Base-by-base conservation (phyloP, 2,113 vertebrate species). In the Dasyornis broadbenti region DNA sequence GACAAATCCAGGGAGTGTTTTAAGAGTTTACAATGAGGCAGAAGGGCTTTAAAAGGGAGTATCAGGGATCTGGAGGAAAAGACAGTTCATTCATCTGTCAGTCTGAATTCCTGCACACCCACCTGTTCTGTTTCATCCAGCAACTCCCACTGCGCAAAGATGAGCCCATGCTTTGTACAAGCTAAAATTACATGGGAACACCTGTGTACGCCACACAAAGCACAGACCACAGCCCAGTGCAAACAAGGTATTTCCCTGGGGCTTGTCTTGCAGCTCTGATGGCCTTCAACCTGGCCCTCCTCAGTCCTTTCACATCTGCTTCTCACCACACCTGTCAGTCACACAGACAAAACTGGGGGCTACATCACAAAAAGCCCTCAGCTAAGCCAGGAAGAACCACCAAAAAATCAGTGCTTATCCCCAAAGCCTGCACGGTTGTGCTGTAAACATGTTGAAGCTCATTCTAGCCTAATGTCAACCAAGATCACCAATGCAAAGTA, bases 151-250 rank as follows among this genome's bases (percentile, higher is more conserved):
- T 45, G 71, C 24, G 47, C 40, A 88, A 90, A 81, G 56, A 94
- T 39, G 23, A 96, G 31, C 16, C 75, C 33, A 3, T 63, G 69
- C 59, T 95, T 86, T 86, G 47, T 56, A 89, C 13, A 1, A 88
- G 90, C 88, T 96, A 94, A 81, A 94, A 84, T 96, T 94, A 97
- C 89, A 92, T 45, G 40, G 60, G 35, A 88, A 63, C 93, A 95
- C 76, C 92, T 95, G 93, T 3, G n/a, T 60, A 82, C 1, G 53
- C 92, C 92, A 96, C 79, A 92, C 94, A 93, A 95, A 92, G 64
- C 44, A 77, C 56, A 88, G 71, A 71, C 28, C 79, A 70, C 35
- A 78, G 85, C 70, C 75, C 56, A 69, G 22, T 27, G 73, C 76
- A 84, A 95, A 78, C 52, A 68, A 94, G 37, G 60, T 81, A 90